Conservation (phyloP, 2,113 vertebrate species). For the Rhea americana region DNA sequence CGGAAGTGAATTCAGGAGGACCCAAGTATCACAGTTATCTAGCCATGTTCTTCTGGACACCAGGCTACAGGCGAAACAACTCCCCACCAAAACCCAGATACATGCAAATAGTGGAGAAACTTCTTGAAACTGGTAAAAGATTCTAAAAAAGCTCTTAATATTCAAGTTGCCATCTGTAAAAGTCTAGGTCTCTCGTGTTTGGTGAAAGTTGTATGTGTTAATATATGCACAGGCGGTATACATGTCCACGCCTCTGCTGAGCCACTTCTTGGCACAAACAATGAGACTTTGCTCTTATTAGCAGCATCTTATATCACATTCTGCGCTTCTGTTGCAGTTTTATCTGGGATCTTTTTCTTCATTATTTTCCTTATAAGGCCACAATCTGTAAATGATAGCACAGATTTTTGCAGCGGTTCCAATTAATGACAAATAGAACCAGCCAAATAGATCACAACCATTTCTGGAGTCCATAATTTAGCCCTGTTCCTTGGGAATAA, state of each 20-base stretch:
- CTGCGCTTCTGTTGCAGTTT: not conserved
- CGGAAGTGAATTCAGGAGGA: rapidly evolving
- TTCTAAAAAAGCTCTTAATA: not conserved
- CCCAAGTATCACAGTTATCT: rapidly evolving
- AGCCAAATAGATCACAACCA: not conserved
- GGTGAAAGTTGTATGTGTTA: not conserved
- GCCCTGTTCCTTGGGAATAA: not conserved
- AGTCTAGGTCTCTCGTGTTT: not conserved
- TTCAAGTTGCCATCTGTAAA: not conserved
- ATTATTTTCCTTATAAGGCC: not conserved
- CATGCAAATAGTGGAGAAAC: rapidly evolving
- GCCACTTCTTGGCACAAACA: constrained; percentile 10
- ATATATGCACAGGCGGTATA: not conserved
- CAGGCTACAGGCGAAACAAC: not conserved
- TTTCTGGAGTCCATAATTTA: not conserved
- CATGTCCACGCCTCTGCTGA: constrained; percentile 13
- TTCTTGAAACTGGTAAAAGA: not conserved
- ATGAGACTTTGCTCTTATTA: not conserved
- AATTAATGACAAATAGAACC: constrained; percentile 28
- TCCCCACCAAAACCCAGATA: not conserved
- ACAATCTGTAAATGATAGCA: not conserved
- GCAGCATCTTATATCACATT: not conserved
- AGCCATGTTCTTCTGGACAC: not conserved
- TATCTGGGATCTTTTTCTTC: not conserved
- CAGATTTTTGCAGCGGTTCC: constrained; percentile 36